A percentile compares a stretch with the other conserved stretches of the same genome.
Evolutionary conservation across 1,140 invertebrate species (phyloP).

Genomic region (Odontomachus brunneus): DNA sequence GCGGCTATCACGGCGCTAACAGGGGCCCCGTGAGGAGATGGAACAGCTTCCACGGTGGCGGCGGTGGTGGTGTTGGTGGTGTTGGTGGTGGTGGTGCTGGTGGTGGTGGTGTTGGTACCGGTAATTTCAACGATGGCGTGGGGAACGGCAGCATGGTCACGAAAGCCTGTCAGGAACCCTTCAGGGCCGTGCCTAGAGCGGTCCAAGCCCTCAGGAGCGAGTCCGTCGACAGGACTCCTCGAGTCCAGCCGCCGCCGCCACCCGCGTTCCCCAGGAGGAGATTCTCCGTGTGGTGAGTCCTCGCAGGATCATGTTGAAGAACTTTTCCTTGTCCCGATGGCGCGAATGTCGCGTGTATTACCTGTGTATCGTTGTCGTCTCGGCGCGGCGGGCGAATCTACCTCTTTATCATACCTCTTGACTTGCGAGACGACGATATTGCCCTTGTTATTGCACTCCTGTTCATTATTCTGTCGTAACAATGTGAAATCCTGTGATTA

Average conservation of each 20-base stretch:
- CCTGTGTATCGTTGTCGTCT: no score
- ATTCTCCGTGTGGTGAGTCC: conserved; percentile 86
- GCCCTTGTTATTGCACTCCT: no score
- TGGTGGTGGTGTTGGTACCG: conserved; percentile 51
- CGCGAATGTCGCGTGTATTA: neutral
- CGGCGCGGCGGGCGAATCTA: no score
- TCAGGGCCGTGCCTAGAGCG: conserved; percentile 81
- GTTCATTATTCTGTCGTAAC: no score
- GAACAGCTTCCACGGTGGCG: conserved; percentile 86
- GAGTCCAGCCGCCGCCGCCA: conserved; percentile 80
- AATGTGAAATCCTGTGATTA: neutral
- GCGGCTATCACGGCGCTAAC: conserved; percentile 61
- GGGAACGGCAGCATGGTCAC: conserved; percentile 69
- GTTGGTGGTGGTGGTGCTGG: conserved; percentile 67
- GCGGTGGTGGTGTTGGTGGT: conserved; percentile 60
- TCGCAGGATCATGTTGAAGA: conserved; percentile 2
- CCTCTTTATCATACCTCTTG: no score
- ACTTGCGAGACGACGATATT: no score
- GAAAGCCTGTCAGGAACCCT: conserved; percentile 76
- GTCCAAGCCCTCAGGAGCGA: conserved; percentile 83
- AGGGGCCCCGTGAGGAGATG: conserved; percentile 85
- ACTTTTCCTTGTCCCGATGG: neutral
- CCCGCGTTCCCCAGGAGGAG: conserved; percentile 84
- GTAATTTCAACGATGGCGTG: conserved; percentile 74
- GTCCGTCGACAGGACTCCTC: conserved; percentile 82